A percentile compares a stretch with the other conserved stretches of the same genome.
Evolutionary conservation across 2,888 invertebrate species (phyloP).

Genomic region (Cephus pulcher): DNA sequence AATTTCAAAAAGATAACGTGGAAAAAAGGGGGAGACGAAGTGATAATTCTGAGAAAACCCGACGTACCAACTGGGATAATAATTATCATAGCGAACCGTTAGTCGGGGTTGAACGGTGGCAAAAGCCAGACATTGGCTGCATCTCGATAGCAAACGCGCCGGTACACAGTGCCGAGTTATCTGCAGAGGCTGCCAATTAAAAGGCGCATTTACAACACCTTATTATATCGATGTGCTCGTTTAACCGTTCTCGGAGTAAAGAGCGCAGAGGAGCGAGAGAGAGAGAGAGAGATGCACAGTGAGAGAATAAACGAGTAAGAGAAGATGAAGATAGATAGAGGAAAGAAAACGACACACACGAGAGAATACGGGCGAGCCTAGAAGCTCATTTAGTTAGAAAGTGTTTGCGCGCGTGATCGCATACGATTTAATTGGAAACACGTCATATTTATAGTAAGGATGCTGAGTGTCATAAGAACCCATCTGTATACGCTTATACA

Average conservation of each 20-base stretch:
- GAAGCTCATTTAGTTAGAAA: conserved; percentile 46
- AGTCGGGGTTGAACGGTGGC: conserved; percentile 17
- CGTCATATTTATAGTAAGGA: conserved; percentile 41
- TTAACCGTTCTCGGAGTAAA: conserved; percentile 20
- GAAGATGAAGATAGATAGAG: conserved; percentile 14
- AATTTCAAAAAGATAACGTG: not conserved
- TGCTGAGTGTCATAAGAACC: not conserved
- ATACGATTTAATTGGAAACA: conserved; percentile 51
- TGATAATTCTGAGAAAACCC: not conserved
- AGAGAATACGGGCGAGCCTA: conserved; percentile 24
- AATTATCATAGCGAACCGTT: conserved; percentile 34
- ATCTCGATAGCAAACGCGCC: conserved; percentile 22
- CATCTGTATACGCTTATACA: not conserved
- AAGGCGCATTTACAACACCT: conserved; percentile 49
- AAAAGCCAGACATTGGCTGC: conserved; percentile 2
- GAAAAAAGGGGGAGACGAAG: conserved; percentile 5
- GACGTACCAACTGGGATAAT: conserved; percentile 8
- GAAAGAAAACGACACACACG: not conserved
- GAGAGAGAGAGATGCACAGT: conserved; percentile 17
- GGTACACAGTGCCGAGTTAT: conserved; percentile 27
- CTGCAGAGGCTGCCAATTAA: conserved; percentile 45
- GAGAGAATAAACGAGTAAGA: conserved; percentile 10
- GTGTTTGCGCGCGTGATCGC: conserved; percentile 32
- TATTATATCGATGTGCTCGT: conserved; percentile 43
- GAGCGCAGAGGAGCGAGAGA: conserved; percentile 4